Base-by-base conservation (phyloP, 2,113 vertebrate species). In the Catharus bicknelli region DNA sequence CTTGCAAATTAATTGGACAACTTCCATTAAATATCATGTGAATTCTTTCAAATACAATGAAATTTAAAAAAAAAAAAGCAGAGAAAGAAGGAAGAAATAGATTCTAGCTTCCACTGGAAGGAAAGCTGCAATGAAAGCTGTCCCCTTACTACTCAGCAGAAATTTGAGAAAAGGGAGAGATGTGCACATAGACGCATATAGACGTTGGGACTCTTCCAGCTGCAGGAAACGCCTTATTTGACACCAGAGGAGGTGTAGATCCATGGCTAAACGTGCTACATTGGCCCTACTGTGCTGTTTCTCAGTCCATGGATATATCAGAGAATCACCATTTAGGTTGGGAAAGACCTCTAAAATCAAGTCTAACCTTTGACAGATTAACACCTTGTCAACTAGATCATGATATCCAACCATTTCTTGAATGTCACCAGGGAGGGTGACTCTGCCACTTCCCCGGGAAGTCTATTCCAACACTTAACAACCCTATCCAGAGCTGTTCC, bases 181-280 rank as follows among this genome's bases (percentile, higher is more conserved):
- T 3, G 3, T 34, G n/a, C 2, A 40, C 21, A 30, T 8, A 6
- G 2, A 58, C 14, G 38, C 13, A 27, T 21, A 16, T 3, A 29
- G 7, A 30, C 9, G 34, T 18, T 15, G 22, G 26, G 30, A 61
- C 19, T 23, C n/a, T 48, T 74, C 12, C 57, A 67, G 17, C 22
- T 38, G 43, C 23, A 77, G 18, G 30, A 86, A 77, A 90, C 70
- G 53, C 40, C 14, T 81, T 58, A 55, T 62, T n/a, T 80, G 29
- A 67, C 23, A 57, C 9, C 7, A 75, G 43, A 72, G 29, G 32
- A 70, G 43, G 67, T 30, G 48, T 4, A 67, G 59, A 42, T 38
- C 34, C 53, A 74, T 38, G 36, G 20, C 10, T 66, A 69, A 32
- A 14, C 42, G 54, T n/a, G 26, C 42, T 88, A 45, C 43, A 85